These are phyloP conservation scores for Tetramorium alpestre DNA, from an alignment of 1,140 invertebrate species.

Conservation along the genomic window DNA sequence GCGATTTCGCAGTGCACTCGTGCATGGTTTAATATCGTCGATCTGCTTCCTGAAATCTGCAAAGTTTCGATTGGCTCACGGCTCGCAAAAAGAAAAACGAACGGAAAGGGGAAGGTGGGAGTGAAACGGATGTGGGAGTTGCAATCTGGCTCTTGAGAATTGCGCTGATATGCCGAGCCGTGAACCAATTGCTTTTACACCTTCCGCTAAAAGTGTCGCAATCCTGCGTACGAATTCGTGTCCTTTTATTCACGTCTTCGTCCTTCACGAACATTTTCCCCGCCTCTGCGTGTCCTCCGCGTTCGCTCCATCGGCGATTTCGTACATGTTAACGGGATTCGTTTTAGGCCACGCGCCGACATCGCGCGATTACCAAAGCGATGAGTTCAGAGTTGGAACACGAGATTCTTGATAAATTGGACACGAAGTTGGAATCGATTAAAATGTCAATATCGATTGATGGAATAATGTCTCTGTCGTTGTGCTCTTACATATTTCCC, in stretches of 20 bases:
- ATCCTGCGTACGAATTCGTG: slow-evolving; percentile 53
- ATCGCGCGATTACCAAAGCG: neutral
- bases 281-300: slow-evolving; percentile 3
- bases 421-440: neutral
- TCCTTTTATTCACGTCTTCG: slow-evolving; percentile 13
- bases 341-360: slow-evolving; percentile 19
- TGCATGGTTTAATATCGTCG: slow-evolving; percentile 39
- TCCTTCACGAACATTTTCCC: slow-evolving; percentile 25
- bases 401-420: neutral
- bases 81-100: neutral
- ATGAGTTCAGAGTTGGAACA: neutral
- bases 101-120: neutral
- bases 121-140: neutral
- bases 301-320: neutral
- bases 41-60: slow-evolving; percentile 44
- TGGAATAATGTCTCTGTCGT: neutral
- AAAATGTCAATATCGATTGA: neutral
- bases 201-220: slow-evolving; percentile 59
- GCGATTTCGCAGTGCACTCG: slow-evolving; percentile 28
- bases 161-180: slow-evolving; percentile 45
- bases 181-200: slow-evolving; percentile 67
- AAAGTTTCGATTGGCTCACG: slow-evolving; percentile 40
- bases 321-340: neutral
- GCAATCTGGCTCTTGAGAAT: neutral
- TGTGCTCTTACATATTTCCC: neutral